Percentiles rank a stretch among this genome's conserved stretches.
Conservation (phyloP, 2,113 vertebrate species). For the Myotis lucifugus region DNA sequence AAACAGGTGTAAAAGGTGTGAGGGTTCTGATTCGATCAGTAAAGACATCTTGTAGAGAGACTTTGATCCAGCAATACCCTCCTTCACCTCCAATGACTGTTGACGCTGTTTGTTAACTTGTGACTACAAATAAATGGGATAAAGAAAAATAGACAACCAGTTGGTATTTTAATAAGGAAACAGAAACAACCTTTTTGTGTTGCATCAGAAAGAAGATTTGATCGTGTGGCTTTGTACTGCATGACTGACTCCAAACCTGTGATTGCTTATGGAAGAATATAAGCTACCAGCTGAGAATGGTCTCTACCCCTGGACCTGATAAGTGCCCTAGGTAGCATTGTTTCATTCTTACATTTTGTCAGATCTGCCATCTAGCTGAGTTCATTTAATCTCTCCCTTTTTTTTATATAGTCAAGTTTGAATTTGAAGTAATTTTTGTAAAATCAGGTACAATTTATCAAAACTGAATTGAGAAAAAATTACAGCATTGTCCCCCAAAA, state of each 20-base stretch:
- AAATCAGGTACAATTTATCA: constrained; percentile 87
- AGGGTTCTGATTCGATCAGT: constrained; percentile 93
- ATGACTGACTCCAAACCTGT: constrained; percentile 83
- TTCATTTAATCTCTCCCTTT: constrained; percentile 86
- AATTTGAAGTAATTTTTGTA: constrained; percentile 89
- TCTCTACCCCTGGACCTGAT: constrained; percentile 82
- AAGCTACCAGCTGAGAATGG: constrained; percentile 81
- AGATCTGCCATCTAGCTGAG: constrained; percentile 85
- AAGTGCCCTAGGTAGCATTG: constrained; percentile 85
- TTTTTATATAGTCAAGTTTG: constrained; percentile 87
- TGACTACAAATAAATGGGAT: constrained; percentile 83
- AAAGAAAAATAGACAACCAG: constrained; percentile 80
- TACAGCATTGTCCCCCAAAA: constrained; percentile 85
- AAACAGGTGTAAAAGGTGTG: constrained; percentile 96
- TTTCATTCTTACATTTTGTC: constrained; percentile 86
- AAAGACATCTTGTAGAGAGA: constrained; percentile 84
- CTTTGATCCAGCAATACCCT: constrained; percentile 80
- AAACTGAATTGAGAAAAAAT: constrained; percentile 83
- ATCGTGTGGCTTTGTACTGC: constrained; percentile 83
- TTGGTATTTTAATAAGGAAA: constrained; percentile 79
- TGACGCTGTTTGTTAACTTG: constrained; percentile 82
- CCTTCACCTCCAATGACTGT: constrained; percentile 74
- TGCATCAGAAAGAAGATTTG: constrained; percentile 81
- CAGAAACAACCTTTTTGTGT: constrained; percentile 77
- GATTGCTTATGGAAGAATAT: constrained; percentile 81